phyloP scores from a whole-genome alignment of 2,888 invertebrate genomes.

The Tipula vernalis region DNA sequence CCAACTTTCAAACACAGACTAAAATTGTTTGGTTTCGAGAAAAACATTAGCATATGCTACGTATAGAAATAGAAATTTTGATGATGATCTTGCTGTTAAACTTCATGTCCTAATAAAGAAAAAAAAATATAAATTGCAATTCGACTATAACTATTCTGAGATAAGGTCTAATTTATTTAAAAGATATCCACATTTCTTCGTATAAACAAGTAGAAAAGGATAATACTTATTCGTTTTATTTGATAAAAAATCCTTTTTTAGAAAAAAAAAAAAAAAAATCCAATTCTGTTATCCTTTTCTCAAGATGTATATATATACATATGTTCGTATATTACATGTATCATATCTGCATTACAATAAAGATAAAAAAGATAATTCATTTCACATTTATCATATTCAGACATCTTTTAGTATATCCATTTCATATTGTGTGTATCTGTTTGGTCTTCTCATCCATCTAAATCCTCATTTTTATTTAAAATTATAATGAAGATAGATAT shows the following conservation, averaged over 20 bases:
- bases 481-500: not conserved
- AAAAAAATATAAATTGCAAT: not conserved
- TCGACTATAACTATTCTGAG: not conserved
- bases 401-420: not conserved
- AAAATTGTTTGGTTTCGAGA: not conserved
- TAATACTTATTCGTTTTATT: not conserved
- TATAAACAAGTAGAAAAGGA: not conserved
- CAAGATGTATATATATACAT: not conserved
- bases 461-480: not conserved
- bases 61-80: not conserved
- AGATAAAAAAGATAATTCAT: not conserved
- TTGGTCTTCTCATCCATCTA: not conserved
- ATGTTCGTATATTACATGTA: not conserved
- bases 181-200: not conserved
- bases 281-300: not conserved
- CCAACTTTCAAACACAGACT: not conserved
- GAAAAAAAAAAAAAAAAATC: not conserved
- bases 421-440: not conserved
- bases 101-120: not conserved
- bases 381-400: not conserved
- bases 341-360: not conserved
- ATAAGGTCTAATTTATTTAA: not conserved
- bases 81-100: not conserved
- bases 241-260: not conserved
- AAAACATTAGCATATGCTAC: not conserved